A percentile compares a stretch with the other conserved stretches of the same genome.
phyloP scores from a whole-genome alignment of 2,797 vertebrate species.

The Moxostoma hubbsi region DNA sequence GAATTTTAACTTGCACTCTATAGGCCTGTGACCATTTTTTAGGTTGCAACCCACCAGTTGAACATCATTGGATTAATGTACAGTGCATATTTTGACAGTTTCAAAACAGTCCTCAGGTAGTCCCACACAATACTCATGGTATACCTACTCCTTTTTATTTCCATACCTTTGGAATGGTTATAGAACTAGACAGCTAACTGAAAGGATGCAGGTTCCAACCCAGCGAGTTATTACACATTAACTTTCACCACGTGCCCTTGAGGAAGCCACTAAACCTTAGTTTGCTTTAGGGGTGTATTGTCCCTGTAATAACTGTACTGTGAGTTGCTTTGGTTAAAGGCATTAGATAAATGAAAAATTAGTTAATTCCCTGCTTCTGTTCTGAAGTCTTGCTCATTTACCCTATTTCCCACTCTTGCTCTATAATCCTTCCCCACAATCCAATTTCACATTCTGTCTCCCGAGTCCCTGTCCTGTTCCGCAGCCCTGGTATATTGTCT shows the following conservation, averaged over 20 bases:
- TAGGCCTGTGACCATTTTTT: too few relatives aligned
- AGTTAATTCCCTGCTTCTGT: not conserved
- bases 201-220: slow-evolving; percentile 8
- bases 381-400: slow-evolving; percentile 14
- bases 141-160: not conserved
- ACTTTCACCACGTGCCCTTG: not conserved
- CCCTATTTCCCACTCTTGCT: slow-evolving; percentile 9
- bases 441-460: slow-evolving; percentile 4
- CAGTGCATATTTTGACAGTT: too few relatives aligned
- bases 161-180: too few relatives aligned
- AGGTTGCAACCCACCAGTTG: too few relatives aligned
- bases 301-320: slow-evolving; percentile 6
- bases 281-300: slow-evolving; percentile 11
- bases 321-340: slow-evolving; percentile 28
- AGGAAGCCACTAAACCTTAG: slow-evolving; percentile 8
- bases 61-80: too few relatives aligned
- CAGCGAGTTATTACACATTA: not conserved
- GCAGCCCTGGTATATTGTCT: slow-evolving; percentile 28
- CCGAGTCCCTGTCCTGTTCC: slow-evolving; percentile 15
- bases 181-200: not conserved
- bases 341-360: slow-evolving; percentile 31
- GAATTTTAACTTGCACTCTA: too few relatives aligned
- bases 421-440: slow-evolving; percentile 18
- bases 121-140: not conserved
- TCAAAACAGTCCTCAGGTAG: too few relatives aligned